Conservation (phyloP, 2,113 vertebrate genomes). For the Peromyscus polionotus region DNA sequence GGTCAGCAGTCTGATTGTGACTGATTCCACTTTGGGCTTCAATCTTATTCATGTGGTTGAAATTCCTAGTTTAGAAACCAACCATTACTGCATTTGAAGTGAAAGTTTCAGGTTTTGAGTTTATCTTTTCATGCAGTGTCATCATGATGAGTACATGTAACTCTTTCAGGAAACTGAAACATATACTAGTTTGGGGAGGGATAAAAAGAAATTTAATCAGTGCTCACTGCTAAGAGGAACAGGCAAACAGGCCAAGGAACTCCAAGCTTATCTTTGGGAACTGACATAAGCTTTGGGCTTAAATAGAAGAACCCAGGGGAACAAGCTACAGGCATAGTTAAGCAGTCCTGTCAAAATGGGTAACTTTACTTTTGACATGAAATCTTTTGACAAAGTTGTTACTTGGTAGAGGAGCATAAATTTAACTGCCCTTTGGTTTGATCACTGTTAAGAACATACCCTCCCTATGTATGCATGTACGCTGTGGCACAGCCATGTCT, state of each 20-base stretch:
- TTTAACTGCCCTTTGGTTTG: neutral
- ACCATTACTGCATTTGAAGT: neutral
- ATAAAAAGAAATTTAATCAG: neutral
- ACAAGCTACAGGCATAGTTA: neutral
- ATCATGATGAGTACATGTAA: neutral
- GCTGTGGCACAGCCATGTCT: neutral
- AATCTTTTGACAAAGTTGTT: slow-evolving; percentile 42
- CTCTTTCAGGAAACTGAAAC: slow-evolving; percentile 35
- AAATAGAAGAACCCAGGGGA: neutral
- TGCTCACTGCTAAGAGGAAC: neutral
- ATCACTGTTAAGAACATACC: neutral
- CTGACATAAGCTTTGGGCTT: neutral
- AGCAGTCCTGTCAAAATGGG: neutral
- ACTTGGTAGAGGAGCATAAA: neutral
- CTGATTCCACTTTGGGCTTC: neutral
- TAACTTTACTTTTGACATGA: neutral
- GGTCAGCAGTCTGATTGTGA: neutral
- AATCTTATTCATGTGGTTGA: neutral
- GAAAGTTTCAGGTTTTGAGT: neutral
- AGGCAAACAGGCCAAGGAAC: neutral
- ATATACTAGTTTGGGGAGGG: neutral
- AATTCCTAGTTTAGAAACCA: slow-evolving; percentile 32
- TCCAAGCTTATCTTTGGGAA: neutral
- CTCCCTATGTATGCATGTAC: neutral
- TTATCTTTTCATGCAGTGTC: neutral